Conservation (phyloP, 2,888 invertebrate genomes). For the Sphaeridia pumilis region DNA sequence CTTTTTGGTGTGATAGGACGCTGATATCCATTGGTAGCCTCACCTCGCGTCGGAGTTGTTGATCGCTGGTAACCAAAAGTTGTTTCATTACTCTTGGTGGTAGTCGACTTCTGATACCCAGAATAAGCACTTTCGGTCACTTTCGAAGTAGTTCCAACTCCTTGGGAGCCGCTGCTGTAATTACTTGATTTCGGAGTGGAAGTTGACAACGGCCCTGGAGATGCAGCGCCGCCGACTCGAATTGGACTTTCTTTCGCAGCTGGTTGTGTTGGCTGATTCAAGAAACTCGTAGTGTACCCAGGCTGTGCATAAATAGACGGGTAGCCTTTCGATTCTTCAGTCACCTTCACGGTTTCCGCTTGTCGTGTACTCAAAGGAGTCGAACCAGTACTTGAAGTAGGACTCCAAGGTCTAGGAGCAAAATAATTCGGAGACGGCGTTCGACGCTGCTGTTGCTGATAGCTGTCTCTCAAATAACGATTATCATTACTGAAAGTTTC, state of each 20-base stretch:
- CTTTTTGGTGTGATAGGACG: too few species aligned
- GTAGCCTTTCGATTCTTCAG: conserved; percentile 6
- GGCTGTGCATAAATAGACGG: conserved; percentile 35
- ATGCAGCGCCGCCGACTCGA: conserved; percentile 22
- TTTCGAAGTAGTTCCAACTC: too few species aligned
- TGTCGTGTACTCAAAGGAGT: not conserved
- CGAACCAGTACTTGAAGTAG: conserved; percentile 11
- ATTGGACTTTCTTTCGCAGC: conserved; percentile 14
- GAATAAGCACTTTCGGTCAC: too few species aligned
- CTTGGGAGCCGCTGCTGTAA: too few species aligned
- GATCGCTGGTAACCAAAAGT: too few species aligned
- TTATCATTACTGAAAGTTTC: conserved; percentile 34
- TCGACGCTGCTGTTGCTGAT: conserved; percentile 5
- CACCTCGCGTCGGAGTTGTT: too few species aligned
- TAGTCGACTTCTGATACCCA: too few species aligned
- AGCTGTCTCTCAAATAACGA: conserved; percentile 15
- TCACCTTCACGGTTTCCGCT: conserved; percentile 1
- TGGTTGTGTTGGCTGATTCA: conserved; percentile 27
- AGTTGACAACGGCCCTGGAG: conserved; percentile 24
- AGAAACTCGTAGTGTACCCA: conserved; percentile 35
- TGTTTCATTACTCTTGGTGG: too few species aligned
- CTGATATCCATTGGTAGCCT: too few species aligned
- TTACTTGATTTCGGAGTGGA: conserved; percentile 30
- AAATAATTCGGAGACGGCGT: conserved; percentile 31
- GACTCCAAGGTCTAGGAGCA: conserved; percentile 34